These are phyloP conservation scores for Harpalus rufipes DNA, from an alignment of 2,888 invertebrate genomes.

Conservation along the genomic window DNA sequence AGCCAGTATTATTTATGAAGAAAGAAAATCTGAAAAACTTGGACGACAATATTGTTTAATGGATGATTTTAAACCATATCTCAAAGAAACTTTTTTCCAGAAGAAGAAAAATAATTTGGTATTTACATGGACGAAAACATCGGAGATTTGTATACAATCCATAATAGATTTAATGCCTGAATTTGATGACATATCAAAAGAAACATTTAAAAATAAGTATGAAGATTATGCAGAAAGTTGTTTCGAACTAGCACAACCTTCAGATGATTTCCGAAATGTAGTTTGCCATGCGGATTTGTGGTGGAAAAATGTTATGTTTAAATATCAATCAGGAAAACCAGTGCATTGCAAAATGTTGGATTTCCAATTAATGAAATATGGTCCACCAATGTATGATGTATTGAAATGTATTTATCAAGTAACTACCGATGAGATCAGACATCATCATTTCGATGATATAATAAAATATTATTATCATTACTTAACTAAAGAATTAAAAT, in stretches of 20 bases:
- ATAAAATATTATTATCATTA: constrained; percentile 48
- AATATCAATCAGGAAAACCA: constrained; percentile 59
- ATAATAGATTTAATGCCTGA: constrained; percentile 65
- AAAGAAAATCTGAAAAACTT: constrained; percentile 67
- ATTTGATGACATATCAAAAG: neutral
- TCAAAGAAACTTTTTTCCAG: constrained; percentile 76
- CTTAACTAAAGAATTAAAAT: constrained; percentile 51
- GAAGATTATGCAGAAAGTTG: constrained; percentile 48
- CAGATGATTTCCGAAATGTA: constrained; percentile 64
- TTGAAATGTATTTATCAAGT: constrained; percentile 50
- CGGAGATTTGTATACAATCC: constrained; percentile 61
- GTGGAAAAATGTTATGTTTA: constrained; percentile 66
- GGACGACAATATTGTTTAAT: constrained; percentile 68
- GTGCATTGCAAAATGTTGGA: constrained; percentile 66
- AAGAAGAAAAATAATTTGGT: constrained; percentile 71
- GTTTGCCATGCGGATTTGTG: constrained; percentile 67
- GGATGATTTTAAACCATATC: constrained; percentile 72
- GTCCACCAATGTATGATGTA: constrained; percentile 67
- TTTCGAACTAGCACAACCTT: constrained; percentile 15
- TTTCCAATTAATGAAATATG: constrained; percentile 65
- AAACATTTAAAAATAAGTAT: constrained; percentile 67
- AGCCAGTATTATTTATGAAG: constrained; percentile 73
- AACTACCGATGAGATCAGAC: constrained; percentile 40
- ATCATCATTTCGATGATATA: constrained; percentile 57
- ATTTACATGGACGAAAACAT: constrained; percentile 67